Percentiles rank a stretch among this genome's conserved stretches.
These are phyloP conservation scores for Pelmatolapia mariae DNA, from an alignment of 2,113 vertebrate genomes.

Conservation along the genomic window DNA sequence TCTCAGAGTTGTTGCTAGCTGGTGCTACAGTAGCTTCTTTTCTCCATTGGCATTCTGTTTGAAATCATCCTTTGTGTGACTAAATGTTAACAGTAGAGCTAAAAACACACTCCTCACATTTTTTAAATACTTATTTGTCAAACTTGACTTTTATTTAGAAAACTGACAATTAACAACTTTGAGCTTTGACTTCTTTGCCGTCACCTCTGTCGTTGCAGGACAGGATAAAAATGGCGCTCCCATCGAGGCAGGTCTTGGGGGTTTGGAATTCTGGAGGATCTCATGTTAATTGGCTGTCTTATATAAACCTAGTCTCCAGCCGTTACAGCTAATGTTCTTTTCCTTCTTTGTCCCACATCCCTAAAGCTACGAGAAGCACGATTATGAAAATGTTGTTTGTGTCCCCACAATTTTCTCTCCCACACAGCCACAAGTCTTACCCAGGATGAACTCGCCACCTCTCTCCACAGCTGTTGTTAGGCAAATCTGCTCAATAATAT, in stretches of 20 bases:
- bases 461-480: not conserved
- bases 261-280: not conserved
- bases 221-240: not conserved
- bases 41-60: not conserved
- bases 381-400: not conserved
- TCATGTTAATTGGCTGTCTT: not conserved
- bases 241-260: not conserved
- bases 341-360: not conserved
- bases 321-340: not conserved
- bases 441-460: not conserved
- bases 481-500: not conserved
- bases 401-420: not conserved
- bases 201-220: not conserved
- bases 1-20: not conserved
- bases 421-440: not conserved
- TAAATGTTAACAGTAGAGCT: not conserved
- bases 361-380: not conserved
- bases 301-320: not conserved
- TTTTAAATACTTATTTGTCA: not conserved
- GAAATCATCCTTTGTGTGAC: not conserved
- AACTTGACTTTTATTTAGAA: not conserved
- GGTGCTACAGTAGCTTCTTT: not conserved
- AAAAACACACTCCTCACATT: not conserved
- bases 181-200: not conserved
- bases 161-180: not conserved